Base-by-base conservation (phyloP, 2,797 vertebrate species). In the Schizothorax lantsangensis region DNA sequence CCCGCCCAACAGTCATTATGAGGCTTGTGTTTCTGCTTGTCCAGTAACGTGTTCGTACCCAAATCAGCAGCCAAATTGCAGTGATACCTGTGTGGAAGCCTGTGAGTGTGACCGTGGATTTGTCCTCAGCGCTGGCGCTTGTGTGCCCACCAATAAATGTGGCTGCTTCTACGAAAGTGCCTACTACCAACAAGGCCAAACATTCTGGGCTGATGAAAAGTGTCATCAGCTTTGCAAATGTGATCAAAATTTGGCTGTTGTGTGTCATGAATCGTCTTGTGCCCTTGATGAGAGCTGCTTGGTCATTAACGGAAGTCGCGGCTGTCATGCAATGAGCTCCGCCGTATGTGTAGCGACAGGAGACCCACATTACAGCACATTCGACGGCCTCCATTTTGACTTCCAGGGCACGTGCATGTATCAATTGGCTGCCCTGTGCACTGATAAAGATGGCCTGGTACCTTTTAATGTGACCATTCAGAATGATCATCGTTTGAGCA, bases 351-450 rank as follows among this genome's bases (percentile, higher is more conserved):
- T 47, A 47, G 45, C 45, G 3, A 68, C 91, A 6, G 95, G 94
- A 2, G 94, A 96, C 90, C 96, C 96, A 0, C 97, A 97, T 91
- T 97, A 96, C 7, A 36, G 84, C 77, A 95, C 88, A 33, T 98
- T 97, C 2, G 96, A 97, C 0, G 95, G 95, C 0, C 74, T 0
- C 17, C 92, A 17, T 78, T 97, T 93, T 33, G 85, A 95, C 90
- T 98, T 97, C 93, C 96, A 96, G 89, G 97, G 97, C 0, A 96
- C 95, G 0, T 97, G 97, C 82, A 12, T 92, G 0, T 97, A 97
- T 89, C 95, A 95, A 87, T 90, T 96, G 89, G 93, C 89, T 62
- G 90, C 86, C 17, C 84, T 95, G 81, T 95, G 93, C 87, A 82
- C 83, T 0, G 47, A 73, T 12, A 87, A 93, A 93, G 45, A 47